These are phyloP conservation scores for Phycodurus eques DNA, from an alignment of 2,113 vertebrate species.

Conservation along the genomic window DNA sequence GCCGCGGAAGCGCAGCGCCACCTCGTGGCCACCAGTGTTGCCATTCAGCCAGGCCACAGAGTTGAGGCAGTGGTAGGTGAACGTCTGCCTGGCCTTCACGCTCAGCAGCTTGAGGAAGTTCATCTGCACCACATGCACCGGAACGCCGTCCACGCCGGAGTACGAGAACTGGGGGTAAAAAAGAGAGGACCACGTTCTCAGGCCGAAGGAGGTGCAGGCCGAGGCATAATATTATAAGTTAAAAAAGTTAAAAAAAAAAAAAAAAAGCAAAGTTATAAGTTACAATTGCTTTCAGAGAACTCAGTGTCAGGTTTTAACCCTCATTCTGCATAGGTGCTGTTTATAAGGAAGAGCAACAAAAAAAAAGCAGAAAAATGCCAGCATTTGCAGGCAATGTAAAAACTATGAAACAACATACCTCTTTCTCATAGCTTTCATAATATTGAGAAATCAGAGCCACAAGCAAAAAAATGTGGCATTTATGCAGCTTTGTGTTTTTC, in stretches of 20 bases:
- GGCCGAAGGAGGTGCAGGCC: neutral
- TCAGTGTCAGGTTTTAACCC: too few species aligned
- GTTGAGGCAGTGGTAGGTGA: constrained; percentile 93
- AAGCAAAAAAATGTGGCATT: too few species aligned
- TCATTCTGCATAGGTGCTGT: too few species aligned
- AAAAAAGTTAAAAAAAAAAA: too few species aligned
- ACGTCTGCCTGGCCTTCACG: constrained; percentile 86
- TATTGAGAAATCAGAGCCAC: too few species aligned
- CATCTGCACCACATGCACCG: constrained; percentile 90
- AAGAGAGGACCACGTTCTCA: neutral
- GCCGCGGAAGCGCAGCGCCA: constrained; percentile 87
- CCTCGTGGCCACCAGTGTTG: constrained; percentile 75
- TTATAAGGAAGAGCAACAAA: neutral
- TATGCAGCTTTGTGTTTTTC: too few species aligned
- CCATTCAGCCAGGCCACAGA: constrained; percentile 87
- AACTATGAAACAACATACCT: too few species aligned
- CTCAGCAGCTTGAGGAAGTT: constrained; percentile 93
- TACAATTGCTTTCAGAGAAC: too few species aligned
- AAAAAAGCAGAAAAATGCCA: neutral
- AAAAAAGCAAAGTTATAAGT: too few species aligned
- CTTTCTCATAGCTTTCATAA: too few species aligned
- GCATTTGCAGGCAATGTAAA: too few species aligned
- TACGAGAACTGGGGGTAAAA: constrained; percentile 83
- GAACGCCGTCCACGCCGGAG: constrained; percentile 81
- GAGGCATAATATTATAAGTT: too few species aligned